Percentiles rank a stretch among this genome's conserved stretches.
Conservation (phyloP, 2,797 vertebrate genomes). For the Lithobates pipiens region DNA sequence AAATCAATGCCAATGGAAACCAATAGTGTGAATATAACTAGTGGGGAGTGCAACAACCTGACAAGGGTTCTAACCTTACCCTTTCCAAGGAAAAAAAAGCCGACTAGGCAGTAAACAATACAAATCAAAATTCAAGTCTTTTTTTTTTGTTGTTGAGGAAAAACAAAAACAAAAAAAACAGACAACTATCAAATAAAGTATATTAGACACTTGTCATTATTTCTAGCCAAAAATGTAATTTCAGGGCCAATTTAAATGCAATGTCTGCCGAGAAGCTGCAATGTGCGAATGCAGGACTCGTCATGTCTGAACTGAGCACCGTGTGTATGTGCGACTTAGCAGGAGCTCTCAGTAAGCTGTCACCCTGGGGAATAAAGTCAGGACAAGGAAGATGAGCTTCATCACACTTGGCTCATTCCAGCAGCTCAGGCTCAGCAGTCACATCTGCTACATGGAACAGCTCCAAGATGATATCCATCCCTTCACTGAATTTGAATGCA, state of each 20-base stretch:
- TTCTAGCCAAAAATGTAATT: background rate
- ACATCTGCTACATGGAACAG: constrained; percentile 32
- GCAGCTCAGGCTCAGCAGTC: constrained; percentile 30
- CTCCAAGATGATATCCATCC: constrained; percentile 24
- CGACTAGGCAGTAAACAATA: too few relatives aligned
- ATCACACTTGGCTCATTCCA: constrained; percentile 45
- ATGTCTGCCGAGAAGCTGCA: background rate
- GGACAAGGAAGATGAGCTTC: constrained; percentile 29
- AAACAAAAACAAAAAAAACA: too few relatives aligned
- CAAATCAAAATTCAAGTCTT: too few relatives aligned
- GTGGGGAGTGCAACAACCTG: too few relatives aligned
- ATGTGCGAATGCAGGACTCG: constrained; percentile 2
- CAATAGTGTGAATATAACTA: too few relatives aligned
- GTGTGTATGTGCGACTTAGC: constrained; percentile 45
- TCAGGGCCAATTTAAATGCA: background rate
- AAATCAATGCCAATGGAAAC: too few relatives aligned
- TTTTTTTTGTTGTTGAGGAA: too few relatives aligned
- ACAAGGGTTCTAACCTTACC: too few relatives aligned
- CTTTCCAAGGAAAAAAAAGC: too few relatives aligned
- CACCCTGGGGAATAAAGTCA: constrained; percentile 40
- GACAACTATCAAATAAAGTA: background rate
- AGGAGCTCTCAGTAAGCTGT: constrained; percentile 43
- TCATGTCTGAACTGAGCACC: constrained; percentile 26
- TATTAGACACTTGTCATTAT: background rate
- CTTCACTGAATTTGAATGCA: background rate